Evolutionary conservation across 2,113 vertebrate species (phyloP), one percentile per base, ranked within the genome.

Genomic region (Phaethon lepturus): DNA sequence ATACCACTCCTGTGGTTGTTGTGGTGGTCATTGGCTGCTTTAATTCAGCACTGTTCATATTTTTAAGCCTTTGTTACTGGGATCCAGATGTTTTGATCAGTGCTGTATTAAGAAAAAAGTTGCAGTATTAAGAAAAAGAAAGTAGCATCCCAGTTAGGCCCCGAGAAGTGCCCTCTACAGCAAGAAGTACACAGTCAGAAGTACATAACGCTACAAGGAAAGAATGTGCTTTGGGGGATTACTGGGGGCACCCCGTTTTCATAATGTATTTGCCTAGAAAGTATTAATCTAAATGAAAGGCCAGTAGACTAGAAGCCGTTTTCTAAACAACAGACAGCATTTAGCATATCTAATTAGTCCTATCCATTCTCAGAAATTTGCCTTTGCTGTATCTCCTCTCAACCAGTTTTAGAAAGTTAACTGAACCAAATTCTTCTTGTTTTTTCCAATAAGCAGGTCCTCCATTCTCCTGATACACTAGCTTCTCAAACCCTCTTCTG

Each of bases 171-270:
- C 38, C 75, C 35, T 26, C 42, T 45, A 24, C 10, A 25, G 52
- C 35, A 64, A 55, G 73, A 52, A 22, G 15, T 38, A 35, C 2
- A 1, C 13, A 40, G 40, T 0, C 62, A 26, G 47, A 66, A 62
- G 14, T 10, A 42, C 16, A 0, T 16, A 49, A 40, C 0, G 1
- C n/a, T 31, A 11, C 1, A 47, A 13, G 20, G 7, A 40, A 45
- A 3, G 2, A 50, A 81, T 5, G 20, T 68, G 71, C 38, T 92
- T 64, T 25, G 11, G 5, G 13, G 38, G 5, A 40, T 17, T 62
- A 29, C 22, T 71, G 35, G 6, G 19, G 17, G 1, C 45, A 74
- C 4, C 14, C 22, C 19, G 7, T 25, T 79, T 62, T 52, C 17
- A 28, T 44, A 31, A 63, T 4, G 13, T 29, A 53, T 62, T 89